Evolutionary conservation across 1,140 invertebrate species (phyloP), one percentile per base, ranked within the genome.

Genomic region (Geopemphigus sp.): DNA sequence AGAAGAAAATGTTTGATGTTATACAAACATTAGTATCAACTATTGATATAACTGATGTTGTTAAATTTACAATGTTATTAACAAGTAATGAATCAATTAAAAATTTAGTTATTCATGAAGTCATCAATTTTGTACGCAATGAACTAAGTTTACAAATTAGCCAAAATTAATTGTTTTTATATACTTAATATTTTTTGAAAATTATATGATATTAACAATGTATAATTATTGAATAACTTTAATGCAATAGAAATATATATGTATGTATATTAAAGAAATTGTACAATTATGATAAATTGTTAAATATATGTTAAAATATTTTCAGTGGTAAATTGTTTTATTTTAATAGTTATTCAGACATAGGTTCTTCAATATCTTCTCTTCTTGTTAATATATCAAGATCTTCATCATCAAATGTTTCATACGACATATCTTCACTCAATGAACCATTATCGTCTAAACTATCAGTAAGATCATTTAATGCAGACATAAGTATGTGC

Each of bases 401-500:
- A 82, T 87, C 85, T 19, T 82, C 82, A 50, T 85, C 85, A 76
- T 86, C 86, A 80, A 85, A 85, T 83, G 85, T 85, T 81, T 91
- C 90, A 39, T 90, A 85, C 81, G 88, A 88, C n/a, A 88, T 86
- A 81, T 90, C 89, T 83, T 88, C 88, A 81, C 89, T 85, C 83
- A 88, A 87, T 82, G 91, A 89, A 63, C 84, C 85, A 53, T 86
- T 86, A 83, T 92, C 91, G 82, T 93, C 91, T 50, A 94, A 85
- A 82, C 93, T 88, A 64, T 89, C 88, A 85, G 93, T 90, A 39
- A 95, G 85, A 83, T 93, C 92, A 84, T 93, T 91, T 83, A 94
- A 91, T 19, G 92, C 92, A 19, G 91, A 91, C 82, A 94, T 90
- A n/a, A 97, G 85, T 22, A 96, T 92, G 84, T 94, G 91, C 83